Evolutionary conservation across 2,888 invertebrate genomes (phyloP), one percentile per base, ranked within the genome.

Genomic region (Andrena bicolor): DNA sequence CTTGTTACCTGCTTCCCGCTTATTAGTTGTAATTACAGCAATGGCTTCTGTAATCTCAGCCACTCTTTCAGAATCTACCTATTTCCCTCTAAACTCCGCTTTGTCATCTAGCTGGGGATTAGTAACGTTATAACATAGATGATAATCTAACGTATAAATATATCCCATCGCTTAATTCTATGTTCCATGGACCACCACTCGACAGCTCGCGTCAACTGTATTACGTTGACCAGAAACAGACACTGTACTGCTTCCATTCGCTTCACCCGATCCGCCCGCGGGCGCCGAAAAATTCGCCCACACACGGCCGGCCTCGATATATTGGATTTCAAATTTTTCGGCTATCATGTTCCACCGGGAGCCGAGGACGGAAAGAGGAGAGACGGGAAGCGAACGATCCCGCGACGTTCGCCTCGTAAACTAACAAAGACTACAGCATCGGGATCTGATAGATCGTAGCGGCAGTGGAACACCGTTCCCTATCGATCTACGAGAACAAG

Each of bases 401-500:
- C 16, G 23, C 13, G 41, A 4, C 10, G 13, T 28, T 13, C 26
- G 41, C 23, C 58, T 48, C 10, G 65, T 32, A 30, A 41, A 51
- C 16, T 10, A 49, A 65, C 41, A 61, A 66, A 71, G 65, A 60
- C 65, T 48, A 53, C 65, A 10, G n/a, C 32, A 48, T 53, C 13
- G 7, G 26, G 77, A 66, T 76, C 76, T n/a, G 79, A 30, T 69
- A 23, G 69, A 69, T 79, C 78, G 63, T 32, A 48, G 20, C 26
- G 26, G 64, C 35, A 7, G 35, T 20, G 53, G 7, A 41, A 6
- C 35, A 26, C 26, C 53, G 66, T 61, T 72, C 66, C 4, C 48
- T 63, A 78, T 80, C 77, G 79, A 77, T 72, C 78, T 77, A 65
- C 41, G 10, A 4, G 64, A 51, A 26, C 63, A 64, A 49, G 53